phyloP scores from a whole-genome alignment of 2,888 invertebrate genomes.

The Lysandra bellargus region DNA sequence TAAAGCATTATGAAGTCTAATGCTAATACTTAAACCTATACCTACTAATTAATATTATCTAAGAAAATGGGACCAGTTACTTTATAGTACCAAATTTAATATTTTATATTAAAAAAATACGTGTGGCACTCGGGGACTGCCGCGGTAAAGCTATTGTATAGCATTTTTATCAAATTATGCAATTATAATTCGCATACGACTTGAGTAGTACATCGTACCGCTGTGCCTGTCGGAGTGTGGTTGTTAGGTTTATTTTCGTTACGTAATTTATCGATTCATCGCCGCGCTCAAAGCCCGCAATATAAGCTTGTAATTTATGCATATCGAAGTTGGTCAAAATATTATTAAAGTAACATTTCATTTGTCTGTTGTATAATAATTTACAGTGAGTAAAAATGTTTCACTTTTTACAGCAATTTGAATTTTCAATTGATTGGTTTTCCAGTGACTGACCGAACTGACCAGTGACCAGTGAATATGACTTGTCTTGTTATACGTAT shows the following conservation, averaged over 20 bases:
- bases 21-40: neutral
- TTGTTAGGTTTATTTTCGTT: no score
- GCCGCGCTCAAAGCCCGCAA: no score
- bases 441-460: neutral
- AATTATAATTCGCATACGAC: no score
- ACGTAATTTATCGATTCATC: no score
- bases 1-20: neutral
- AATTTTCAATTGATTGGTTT: neutral
- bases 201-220: no score
- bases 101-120: neutral
- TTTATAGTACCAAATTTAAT: neutral
- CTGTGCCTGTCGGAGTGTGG: no score
- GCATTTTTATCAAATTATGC: no score
- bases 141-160: no score
- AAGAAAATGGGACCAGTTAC: conserved; percentile 38
- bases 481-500: neutral
- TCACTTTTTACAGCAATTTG: neutral
- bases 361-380: neutral
- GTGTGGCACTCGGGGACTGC: no score
- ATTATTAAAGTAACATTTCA: neutral
- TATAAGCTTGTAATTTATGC: no score
- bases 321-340: no score
- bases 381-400: neutral
- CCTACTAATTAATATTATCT: conserved; percentile 4
- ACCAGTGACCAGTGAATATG: neutral